These are phyloP conservation scores for Sarotherodon lohbergeri DNA, from an alignment of 2,113 vertebrate species.

Conservation along the genomic window DNA sequence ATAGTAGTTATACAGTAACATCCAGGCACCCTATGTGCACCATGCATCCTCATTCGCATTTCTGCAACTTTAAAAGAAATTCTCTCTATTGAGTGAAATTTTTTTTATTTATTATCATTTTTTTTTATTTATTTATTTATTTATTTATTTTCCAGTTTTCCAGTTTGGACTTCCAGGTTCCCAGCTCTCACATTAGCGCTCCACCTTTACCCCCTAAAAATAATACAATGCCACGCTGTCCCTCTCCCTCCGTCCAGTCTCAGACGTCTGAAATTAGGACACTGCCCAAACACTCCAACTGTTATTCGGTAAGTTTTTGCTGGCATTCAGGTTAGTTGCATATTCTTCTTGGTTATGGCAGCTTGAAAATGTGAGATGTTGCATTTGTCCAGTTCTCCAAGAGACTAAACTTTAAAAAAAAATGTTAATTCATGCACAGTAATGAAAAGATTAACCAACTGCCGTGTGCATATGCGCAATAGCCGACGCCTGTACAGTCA, in stretches of 20 bases:
- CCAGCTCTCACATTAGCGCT: not conserved
- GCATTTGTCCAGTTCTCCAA: not conserved
- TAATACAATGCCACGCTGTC: not conserved
- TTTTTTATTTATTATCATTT: not conserved
- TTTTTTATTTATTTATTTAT: not conserved
- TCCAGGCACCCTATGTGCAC: not conserved
- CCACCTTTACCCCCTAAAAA: slow-evolving; percentile 62
- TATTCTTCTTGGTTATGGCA: not conserved
- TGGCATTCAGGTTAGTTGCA: not conserved
- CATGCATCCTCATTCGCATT: not conserved
- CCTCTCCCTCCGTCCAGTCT: not conserved
- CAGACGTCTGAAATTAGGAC: not conserved
- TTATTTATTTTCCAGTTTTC: slow-evolving; percentile 32
- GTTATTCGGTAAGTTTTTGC: not conserved
- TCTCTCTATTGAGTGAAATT: not conserved
- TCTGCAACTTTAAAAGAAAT: not conserved
- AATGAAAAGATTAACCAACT: not conserved
- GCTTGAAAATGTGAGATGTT: not conserved
- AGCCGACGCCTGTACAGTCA: not conserved
- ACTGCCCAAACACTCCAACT: not conserved
- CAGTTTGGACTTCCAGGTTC: slow-evolving; percentile 46
- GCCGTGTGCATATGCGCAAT: not conserved
- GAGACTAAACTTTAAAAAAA: not conserved
- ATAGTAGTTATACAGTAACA: not conserved
- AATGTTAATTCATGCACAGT: not conserved